These are phyloP conservation scores for Bergia puertoricense DNA, from an alignment of 92 coral and sea anemone genomes.

Conservation along the genomic window DNA sequence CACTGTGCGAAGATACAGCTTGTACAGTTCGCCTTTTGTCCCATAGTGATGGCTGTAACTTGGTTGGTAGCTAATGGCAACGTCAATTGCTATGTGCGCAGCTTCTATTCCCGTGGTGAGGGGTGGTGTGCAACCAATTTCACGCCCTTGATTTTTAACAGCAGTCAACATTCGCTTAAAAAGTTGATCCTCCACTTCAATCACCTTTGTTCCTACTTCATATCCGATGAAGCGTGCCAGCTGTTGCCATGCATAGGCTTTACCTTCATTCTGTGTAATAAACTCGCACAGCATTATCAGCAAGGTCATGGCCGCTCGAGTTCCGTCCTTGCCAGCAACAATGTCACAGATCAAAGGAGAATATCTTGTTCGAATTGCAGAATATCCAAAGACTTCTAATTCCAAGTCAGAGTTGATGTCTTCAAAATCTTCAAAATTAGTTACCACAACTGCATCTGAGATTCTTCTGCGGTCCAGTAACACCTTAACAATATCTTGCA, in stretches of 20 bases:
- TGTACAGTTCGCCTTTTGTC: conserved; percentile 57
- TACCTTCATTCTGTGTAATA: conserved; percentile 44
- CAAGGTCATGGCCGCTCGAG: conserved; percentile 44
- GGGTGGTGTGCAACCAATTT: background rate
- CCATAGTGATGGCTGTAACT: conserved; percentile 56
- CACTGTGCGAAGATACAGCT: conserved; percentile 42
- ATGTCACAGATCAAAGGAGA: conserved; percentile 52
- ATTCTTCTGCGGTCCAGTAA: conserved; percentile 52
- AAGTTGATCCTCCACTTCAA: conserved; percentile 17
- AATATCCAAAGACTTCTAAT: conserved; percentile 52
- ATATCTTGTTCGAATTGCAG: conserved; percentile 54
- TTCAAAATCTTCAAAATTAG: conserved; percentile 23
- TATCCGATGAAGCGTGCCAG: conserved; percentile 68
- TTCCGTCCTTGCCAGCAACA: conserved; percentile 17
- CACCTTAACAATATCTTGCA: conserved; percentile 47
- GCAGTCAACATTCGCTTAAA: background rate
- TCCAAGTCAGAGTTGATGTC: conserved; percentile 31
- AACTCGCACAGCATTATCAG: conserved; percentile 47
- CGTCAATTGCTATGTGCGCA: conserved; percentile 67
- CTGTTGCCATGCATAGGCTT: conserved; percentile 69
- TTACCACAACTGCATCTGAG: conserved; percentile 40
- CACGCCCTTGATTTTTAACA: background rate
- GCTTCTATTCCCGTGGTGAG: conserved; percentile 53
- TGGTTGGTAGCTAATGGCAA: conserved; percentile 56
- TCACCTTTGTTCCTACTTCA: conserved; percentile 53